phyloP scores from a whole-genome alignment of 2,113 vertebrate genomes.

The Sialia sialis region DNA sequence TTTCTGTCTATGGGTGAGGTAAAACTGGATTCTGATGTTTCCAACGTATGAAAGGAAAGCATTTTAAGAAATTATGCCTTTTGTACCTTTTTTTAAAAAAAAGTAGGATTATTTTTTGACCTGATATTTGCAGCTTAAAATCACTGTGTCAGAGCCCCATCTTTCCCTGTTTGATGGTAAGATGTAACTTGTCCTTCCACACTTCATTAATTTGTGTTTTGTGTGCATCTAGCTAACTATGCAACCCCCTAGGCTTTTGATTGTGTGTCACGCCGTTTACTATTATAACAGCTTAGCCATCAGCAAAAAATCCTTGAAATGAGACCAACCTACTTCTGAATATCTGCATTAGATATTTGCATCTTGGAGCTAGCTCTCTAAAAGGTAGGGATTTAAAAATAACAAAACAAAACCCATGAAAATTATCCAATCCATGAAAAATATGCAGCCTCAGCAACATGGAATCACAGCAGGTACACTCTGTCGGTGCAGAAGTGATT shows the following conservation, averaged over 20 bases:
- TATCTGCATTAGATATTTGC: neutral
- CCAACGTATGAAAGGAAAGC: neutral
- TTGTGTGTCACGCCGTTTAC: neutral
- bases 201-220: slow-evolving; percentile 13
- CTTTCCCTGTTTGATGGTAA: neutral
- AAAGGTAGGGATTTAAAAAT: slow-evolving; percentile 48
- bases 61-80: neutral
- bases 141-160: neutral
- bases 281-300: slow-evolving; percentile 1
- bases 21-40: neutral
- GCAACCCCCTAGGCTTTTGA: slow-evolving; percentile 20
- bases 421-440: slow-evolving; percentile 62
- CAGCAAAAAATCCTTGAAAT: slow-evolving; percentile 13
- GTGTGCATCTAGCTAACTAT: neutral
- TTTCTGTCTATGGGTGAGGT: neutral
- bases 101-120: neutral
- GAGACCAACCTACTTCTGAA: neutral
- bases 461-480: slow-evolving; percentile 24
- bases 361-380: neutral
- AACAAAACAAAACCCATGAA: slow-evolving; percentile 38
- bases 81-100: neutral
- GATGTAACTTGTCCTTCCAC: slow-evolving; percentile 8
- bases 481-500: neutral
- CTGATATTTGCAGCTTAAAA: neutral
- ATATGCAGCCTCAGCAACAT: slow-evolving; percentile 54